These are phyloP conservation scores for Pemphigus obesinymphae DNA, from an alignment of 1,140 invertebrate species.

Conservation along the genomic window DNA sequence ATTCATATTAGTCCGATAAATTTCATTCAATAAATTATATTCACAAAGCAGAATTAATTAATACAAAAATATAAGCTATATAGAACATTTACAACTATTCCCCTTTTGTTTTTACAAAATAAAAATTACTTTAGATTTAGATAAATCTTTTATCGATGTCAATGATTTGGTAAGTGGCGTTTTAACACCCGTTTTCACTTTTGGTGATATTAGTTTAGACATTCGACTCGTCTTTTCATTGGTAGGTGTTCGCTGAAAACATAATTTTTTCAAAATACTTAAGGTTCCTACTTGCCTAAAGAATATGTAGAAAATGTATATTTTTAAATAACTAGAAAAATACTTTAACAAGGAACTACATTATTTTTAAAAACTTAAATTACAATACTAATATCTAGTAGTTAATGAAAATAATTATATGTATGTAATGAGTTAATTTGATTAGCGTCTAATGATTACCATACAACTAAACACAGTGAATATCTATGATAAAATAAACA, in stretches of 20 bases:
- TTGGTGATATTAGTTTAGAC: constrained; percentile 32
- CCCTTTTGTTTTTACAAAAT: constrained; percentile 23
- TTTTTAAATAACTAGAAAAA: neutral
- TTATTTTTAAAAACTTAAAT: neutral
- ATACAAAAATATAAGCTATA: constrained; percentile 15
- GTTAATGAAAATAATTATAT: neutral
- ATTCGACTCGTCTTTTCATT: constrained; percentile 26
- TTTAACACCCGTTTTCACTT: constrained; percentile 24
- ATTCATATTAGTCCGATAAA: neutral
- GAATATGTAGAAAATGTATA: neutral
- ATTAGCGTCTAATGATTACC: neutral
- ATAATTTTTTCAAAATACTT: constrained; percentile 26
- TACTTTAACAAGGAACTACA: neutral
- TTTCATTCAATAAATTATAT: neutral
- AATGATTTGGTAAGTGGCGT: constrained; percentile 34
- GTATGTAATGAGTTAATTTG: neutral
- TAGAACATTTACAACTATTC: constrained; percentile 8
- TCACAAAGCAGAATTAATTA: constrained; percentile 6
- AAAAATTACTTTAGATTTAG: constrained; percentile 28
- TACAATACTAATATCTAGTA: neutral
- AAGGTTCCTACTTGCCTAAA: neutral
- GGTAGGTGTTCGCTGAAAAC: constrained; percentile 19
- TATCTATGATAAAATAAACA: neutral
- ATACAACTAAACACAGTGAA: neutral
- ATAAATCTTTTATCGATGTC: constrained; percentile 25